A percentile compares a stretch with the other conserved stretches of the same genome.
Evolutionary conservation across 2,113 vertebrate genomes (phyloP).

Genomic region (Caracal caracal): DNA sequence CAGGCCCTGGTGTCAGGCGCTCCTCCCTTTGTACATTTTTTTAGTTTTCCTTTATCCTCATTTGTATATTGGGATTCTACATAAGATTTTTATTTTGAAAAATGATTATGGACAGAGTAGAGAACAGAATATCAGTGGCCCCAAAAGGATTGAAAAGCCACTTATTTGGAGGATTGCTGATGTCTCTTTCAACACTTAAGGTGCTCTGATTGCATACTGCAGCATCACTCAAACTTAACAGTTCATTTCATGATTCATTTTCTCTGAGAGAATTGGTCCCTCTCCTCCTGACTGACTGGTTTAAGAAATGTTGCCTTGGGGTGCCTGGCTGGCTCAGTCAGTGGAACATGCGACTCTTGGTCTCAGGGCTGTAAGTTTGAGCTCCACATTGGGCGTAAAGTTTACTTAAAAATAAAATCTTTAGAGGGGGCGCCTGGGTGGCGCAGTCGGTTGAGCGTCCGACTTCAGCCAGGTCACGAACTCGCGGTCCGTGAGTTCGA

Average conservation of each 20-base stretch:
- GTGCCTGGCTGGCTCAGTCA: background rate
- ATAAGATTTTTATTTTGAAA: conserved; percentile 26
- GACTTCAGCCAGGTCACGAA: too few species aligned
- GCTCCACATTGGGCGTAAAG: background rate
- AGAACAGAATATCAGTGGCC: background rate
- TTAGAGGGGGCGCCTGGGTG: too few species aligned
- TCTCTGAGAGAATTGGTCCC: background rate
- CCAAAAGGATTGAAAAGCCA: background rate
- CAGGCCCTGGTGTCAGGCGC: background rate
- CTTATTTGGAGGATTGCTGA: background rate
- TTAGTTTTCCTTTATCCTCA: background rate
- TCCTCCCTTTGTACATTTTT: background rate
- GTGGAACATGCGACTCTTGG: background rate
- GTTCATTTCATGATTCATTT: background rate
- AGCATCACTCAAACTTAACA: background rate
- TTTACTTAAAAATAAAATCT: background rate
- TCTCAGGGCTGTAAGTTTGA: background rate
- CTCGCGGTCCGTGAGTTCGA: too few species aligned
- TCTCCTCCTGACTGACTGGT: background rate
- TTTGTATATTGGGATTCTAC: background rate
- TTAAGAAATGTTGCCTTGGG: background rate
- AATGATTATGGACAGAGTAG: background rate
- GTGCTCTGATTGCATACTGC: background rate
- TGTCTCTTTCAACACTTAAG: background rate
- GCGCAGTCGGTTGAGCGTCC: too few species aligned